Base-by-base conservation (phyloP, 2,888 invertebrate species). In the Pristionchus arcanus region DNA sequence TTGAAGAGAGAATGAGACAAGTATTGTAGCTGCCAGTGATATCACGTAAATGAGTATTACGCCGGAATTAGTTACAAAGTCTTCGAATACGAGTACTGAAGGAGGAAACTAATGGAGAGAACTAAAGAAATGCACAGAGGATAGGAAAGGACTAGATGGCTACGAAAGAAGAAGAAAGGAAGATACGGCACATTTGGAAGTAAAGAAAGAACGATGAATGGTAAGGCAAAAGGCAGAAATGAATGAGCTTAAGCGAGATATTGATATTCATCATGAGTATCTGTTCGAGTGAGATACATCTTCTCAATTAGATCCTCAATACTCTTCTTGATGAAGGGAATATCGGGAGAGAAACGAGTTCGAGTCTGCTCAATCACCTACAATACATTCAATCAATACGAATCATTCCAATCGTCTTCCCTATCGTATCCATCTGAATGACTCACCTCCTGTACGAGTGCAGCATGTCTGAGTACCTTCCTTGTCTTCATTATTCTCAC, bases 281-380 rank as follows among this genome's bases (percentile, higher is more conserved):
- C 97, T 3, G 97, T 97, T 91, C 99, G 96, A 96, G 99, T 98
- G 92, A 99, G 97, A 96, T 99, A 99, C 95, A 98, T 98, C 96
- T 99, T 99, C 96, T 99, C 99, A 95, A 99, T 99, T 93, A 99
- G 96, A 11, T 98, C 97, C 96, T 99, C 99, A 95, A 99, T 98
- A 95, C 98, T 98, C 96, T 98, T 98, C 96, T 99, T 99, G 94
- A 99, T 98, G 97, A 99, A 97, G 90, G 97, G 97, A 91, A 99
- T 97, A 91, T 97, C 98, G 3, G 92, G 93, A 31, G 90, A 90
- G 91, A 94, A 94, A 0, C 94, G 91, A 31, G 90, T 90, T 74
- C 91, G 91, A 25, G 98, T 98, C 95, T 98, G 98, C 63, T 97
- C 97, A 91, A 98, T 97, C 90, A 97, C 97, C 97, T 97, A 95